Percentiles rank a stretch among this genome's conserved stretches.
These are phyloP conservation scores for Aurelia sp. DNA, from an alignment of 30 jellyfish, hydroid and myxozoan genomes.

Conservation along the genomic window DNA sequence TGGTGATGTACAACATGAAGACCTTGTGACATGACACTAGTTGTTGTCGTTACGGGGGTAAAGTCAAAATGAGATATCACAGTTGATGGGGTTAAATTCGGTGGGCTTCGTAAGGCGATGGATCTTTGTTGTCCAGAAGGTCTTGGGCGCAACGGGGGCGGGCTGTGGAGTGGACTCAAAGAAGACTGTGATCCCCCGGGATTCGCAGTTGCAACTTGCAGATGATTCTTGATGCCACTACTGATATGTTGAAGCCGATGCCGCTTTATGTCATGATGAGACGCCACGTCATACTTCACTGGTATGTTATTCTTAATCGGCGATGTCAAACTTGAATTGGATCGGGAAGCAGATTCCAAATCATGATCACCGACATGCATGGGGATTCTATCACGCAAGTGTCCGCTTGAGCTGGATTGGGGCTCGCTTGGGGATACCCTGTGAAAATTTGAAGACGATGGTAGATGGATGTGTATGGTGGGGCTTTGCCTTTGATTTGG, in stretches of 20 bases:
- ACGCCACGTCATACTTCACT: conserved; percentile 7
- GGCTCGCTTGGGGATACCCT: neutral
- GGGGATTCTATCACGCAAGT: conserved; percentile 4
- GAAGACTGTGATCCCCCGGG: conserved; percentile 57
- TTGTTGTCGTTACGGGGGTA: conserved; percentile 57
- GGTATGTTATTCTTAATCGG: conserved; percentile 8
- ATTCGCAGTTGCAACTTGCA: conserved; percentile 50
- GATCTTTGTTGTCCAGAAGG: conserved; percentile 86
- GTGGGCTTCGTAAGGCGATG: conserved; percentile 93
- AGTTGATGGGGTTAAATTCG: conserved; percentile 87
- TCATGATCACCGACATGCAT: conserved; percentile 31
- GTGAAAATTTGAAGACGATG: conserved; percentile 23
- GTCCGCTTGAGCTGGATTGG: neutral
- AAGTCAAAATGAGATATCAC: conserved; percentile 83
- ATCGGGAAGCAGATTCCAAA: conserved; percentile 4
- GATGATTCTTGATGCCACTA: conserved; percentile 35
- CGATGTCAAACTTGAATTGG: neutral
- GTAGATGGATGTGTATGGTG: conserved; percentile 47
- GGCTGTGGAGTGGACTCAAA: conserved; percentile 93
- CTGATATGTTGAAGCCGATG: conserved; percentile 18
- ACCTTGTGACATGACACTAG: conserved; percentile 44
- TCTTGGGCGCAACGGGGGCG: conserved; percentile 97
- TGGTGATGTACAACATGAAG: conserved; percentile 59
- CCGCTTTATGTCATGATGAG: conserved; percentile 29
- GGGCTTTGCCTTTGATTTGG: conserved; percentile 36